A percentile compares a stretch with the other conserved stretches of the same genome.
Conservation (phyloP, 1,140 invertebrate species). For the Phymorhynchus buccinoides region DNA sequence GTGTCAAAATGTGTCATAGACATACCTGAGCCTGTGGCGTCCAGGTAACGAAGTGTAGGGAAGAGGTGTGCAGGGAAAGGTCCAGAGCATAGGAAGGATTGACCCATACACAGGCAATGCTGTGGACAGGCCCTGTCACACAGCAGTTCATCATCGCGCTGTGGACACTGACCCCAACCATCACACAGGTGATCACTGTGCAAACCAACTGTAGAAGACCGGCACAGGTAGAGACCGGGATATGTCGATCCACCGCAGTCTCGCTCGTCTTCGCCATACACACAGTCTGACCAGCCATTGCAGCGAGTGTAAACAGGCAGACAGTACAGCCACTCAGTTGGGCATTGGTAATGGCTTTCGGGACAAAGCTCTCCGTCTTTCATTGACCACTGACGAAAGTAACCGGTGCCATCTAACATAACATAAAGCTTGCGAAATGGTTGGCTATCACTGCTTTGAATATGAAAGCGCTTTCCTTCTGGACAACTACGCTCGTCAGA, state of each 20-base stretch:
- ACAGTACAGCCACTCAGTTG: slow-evolving; percentile 5
- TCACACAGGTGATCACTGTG: slow-evolving; percentile 2
- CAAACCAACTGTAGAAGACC: slow-evolving; percentile 19
- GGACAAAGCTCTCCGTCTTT: background rate
- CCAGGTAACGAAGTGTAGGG: slow-evolving; percentile 19
- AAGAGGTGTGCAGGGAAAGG: background rate
- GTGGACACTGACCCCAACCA: background rate
- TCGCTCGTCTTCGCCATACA: slow-evolving; percentile 28
- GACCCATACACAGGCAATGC: slow-evolving; percentile 8
- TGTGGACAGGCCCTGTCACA: slow-evolving; percentile 33
- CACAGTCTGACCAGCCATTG: slow-evolving; percentile 26
- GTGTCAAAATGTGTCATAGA: background rate
- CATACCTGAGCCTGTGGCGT: background rate
- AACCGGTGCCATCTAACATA: background rate
- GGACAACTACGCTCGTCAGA: background rate
- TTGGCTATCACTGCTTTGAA: background rate
- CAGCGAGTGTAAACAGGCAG: slow-evolving; percentile 38
- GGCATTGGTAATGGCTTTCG: background rate
- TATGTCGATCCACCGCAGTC: background rate
- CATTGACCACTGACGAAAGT: background rate
- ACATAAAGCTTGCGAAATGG: background rate
- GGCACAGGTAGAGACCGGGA: slow-evolving; percentile 21
- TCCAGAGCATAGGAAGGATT: slow-evolving; percentile 2
- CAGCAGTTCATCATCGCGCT: background rate
- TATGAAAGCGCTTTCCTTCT: background rate